Evolutionary conservation across 2,888 invertebrate genomes (phyloP).

Genomic region (Polymixis flavicincta): DNA sequence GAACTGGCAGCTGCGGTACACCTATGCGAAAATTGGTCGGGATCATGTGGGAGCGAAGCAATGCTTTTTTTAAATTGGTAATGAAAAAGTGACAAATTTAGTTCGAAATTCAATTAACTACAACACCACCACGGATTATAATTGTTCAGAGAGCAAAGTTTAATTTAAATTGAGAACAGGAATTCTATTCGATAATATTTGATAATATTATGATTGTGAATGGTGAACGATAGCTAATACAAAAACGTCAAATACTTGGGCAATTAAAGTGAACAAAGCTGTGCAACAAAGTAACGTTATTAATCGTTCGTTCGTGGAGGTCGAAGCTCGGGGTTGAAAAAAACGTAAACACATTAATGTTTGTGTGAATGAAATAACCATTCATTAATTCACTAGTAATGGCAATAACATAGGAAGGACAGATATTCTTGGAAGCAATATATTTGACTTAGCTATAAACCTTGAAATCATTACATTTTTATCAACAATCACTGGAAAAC

Average conservation of each 20-base stretch:
- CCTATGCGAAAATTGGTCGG: conserved; percentile 59
- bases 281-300: conserved; percentile 64
- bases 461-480: background rate
- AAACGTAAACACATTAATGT: conserved; percentile 82
- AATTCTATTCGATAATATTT: too few species aligned
- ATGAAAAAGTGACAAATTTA: background rate
- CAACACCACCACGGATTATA: background rate
- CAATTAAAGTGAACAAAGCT: conserved; percentile 56
- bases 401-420: background rate
- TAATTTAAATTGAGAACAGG: too few species aligned
- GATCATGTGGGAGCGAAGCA: conserved; percentile 58
- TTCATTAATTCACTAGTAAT: background rate
- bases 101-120: background rate
- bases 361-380: background rate
- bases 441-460: background rate
- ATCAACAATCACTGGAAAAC: background rate
- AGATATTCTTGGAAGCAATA: background rate
- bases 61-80: background rate
- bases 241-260: conserved; percentile 20
- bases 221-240: too few species aligned
- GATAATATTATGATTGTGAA: too few species aligned
- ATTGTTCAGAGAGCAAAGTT: background rate
- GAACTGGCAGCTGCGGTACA: conserved; percentile 60
- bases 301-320: conserved; percentile 65
- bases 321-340: conserved; percentile 73